Conservation (phyloP, 2,797 vertebrate species). For the Lepilemur septentrionalis region DNA sequence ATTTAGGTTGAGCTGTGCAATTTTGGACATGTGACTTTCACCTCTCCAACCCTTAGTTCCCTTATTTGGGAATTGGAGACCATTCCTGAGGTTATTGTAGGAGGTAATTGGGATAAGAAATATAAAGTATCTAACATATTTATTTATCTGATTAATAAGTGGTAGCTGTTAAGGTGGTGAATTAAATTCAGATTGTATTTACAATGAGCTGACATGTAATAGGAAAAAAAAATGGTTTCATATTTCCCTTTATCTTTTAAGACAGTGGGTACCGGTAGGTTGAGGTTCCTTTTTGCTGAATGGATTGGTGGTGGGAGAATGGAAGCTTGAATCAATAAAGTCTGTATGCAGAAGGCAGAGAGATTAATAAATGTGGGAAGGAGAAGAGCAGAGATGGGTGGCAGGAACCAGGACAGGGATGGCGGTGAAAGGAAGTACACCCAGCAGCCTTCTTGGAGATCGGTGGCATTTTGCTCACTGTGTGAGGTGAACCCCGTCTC, state of each 20-base stretch:
- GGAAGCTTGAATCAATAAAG: background rate
- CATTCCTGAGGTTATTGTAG: background rate
- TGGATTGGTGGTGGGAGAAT: background rate
- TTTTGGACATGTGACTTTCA: background rate
- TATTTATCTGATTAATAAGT: slow-evolving; percentile 11
- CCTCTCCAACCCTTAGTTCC: background rate
- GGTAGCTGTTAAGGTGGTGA: background rate
- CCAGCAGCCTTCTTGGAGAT: background rate
- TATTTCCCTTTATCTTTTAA: background rate
- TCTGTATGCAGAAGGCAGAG: background rate
- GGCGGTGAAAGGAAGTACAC: background rate
- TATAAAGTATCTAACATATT: background rate
- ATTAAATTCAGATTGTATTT: slow-evolving; percentile 3
- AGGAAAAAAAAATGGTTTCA: background rate
- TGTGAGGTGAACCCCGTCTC: background rate
- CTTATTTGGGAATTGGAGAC: background rate
- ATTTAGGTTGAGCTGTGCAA: background rate
- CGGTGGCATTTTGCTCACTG: no score
- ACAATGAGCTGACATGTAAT: background rate
- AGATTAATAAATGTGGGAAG: background rate
- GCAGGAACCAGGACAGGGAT: fast-evolving
- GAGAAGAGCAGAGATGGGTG: background rate
- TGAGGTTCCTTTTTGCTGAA: background rate
- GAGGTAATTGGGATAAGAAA: background rate
- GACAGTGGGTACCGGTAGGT: background rate